Evolutionary conservation across 2,113 vertebrate species (phyloP), one percentile per base, ranked within the genome.

Genomic region (Calidris pygmaea): DNA sequence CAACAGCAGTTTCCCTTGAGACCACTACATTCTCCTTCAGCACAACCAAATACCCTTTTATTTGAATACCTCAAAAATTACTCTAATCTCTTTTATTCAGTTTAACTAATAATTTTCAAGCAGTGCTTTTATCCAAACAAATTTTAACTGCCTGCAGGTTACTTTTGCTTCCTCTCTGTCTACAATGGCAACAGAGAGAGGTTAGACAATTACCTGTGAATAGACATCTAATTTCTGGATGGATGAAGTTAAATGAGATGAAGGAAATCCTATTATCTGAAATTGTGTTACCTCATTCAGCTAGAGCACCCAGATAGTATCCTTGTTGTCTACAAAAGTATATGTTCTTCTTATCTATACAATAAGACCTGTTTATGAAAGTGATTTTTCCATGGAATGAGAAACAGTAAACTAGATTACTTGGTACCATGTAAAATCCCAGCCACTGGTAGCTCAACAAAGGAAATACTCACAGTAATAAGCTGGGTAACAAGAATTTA

Each of bases 101-200:
- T 86, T 93, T 86, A 88, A 83, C 45, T 92, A 95, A 84, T 63
- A 84, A 84, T 86, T 86, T 90, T 84, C 60, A 90, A 90, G n/a
- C 65, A 24, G 32, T 71, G 68, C 37, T 92, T 88, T 89, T 90
- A 87, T 84, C 4, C 16, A 93, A 88, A 88, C 14, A 58, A 89
- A 74, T 74, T 80, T 79, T 63, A 71, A 70, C 55, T 74, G n/a
- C 56, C 83, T 86, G 75, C 37, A 86, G 37, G 19, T 84, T 88
- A 20, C 29, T 93, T 92, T 59, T 95, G 55, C 72, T 77, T 93
- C n/a, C 7, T 90, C 35, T 60, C 47, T 95, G 68, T 32, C 70
- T 91, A 67, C 73, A 86, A 43, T 67, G 41, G 35, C 37, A 81
- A 53, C 32, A 34, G 60, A 67, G 18, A 85, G 37, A 95, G 41